Evolutionary conservation across 2,113 vertebrate genomes (phyloP), one percentile per base, ranked within the genome.

Genomic region (Nothoprocta pentlandii): DNA sequence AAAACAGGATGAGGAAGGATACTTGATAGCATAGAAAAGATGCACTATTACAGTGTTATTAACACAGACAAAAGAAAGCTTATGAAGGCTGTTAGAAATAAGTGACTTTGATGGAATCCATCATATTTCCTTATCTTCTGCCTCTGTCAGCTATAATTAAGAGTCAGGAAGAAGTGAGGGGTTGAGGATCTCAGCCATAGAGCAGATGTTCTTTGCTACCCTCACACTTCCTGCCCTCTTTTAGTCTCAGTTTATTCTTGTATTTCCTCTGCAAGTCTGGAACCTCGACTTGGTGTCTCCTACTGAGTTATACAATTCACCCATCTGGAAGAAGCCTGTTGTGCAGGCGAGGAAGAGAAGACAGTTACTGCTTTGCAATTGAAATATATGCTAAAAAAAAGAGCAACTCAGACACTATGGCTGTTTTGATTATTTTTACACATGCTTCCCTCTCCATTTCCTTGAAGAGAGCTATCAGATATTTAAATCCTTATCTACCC

Each of bases 321-420:
- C 80, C 93, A 95, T 94, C 90, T 96, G 95, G 96, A 90, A 90
- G 88, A 87, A 94, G 90, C 3, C 3, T 95, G 94, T 80, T 85
- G 49, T 76, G 42, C 92, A 95, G 92, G 19, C 62, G 61, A 85
- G 74, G 39, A 91, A 88, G 79, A 84, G 90, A 92, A 69, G 86
- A 34, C 9, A 73, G 49, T 23, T 93, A 63, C 61, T 90, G 62
- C 83, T 89, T 79, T 93, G 83, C 59, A 92, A 73, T 90, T 73
- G 58, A 80, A 68, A 77, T 63, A 74, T 21, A 16, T 4, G 51
- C 39, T 20, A 15, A 66, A 78, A 41, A 41, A 73, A 81, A 88
- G 25, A 82, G 22, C 51, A 74, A 47, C n/a, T 67, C 51, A 93
- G 88, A 58, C 41, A 66, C 17, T 49, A 66, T 41, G n/a, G 36